These are phyloP conservation scores for Rhipidura dahli DNA, from an alignment of 2,113 vertebrate genomes.

Conservation along the genomic window DNA sequence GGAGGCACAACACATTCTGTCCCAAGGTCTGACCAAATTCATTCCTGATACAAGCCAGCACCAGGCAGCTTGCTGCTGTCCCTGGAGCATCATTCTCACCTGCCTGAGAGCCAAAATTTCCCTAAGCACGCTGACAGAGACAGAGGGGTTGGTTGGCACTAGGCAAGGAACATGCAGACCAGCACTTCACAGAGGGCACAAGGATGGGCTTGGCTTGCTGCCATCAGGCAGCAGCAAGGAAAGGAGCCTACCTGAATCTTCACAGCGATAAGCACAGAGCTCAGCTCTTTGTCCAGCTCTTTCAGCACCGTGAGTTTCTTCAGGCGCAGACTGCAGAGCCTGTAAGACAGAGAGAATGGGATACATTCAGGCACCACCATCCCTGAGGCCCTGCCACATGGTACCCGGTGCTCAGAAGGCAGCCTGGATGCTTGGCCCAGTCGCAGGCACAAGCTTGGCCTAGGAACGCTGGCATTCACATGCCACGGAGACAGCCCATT, in stretches of 20 bases:
- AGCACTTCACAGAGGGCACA: background rate
- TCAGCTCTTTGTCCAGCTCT: conserved; percentile 94
- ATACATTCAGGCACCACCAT: conserved; percentile 73
- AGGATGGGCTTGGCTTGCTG: background rate
- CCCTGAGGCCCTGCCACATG: conserved; percentile 59
- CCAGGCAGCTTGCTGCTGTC: background rate
- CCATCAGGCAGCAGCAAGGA: background rate
- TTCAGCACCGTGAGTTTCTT: conserved; percentile 93
- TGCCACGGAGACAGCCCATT: background rate
- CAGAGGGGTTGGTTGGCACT: background rate
- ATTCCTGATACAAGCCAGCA: background rate
- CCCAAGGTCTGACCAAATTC: background rate
- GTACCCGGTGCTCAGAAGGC: background rate
- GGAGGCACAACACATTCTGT: background rate
- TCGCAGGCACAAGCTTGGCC: background rate
- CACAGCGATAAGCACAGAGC: conserved; percentile 93
- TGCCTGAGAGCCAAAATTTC: background rate
- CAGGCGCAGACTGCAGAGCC: conserved; percentile 92
- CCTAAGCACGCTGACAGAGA: background rate
- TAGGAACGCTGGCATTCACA: background rate
- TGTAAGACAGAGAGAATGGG: conserved; percentile 73
- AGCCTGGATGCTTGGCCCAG: conserved; percentile 14
- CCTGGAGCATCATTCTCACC: background rate
- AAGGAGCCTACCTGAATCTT: conserved; percentile 89
- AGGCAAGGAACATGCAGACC: background rate